Base-by-base conservation (phyloP, 2,797 vertebrate species). In the Austrolebias charrua region DNA sequence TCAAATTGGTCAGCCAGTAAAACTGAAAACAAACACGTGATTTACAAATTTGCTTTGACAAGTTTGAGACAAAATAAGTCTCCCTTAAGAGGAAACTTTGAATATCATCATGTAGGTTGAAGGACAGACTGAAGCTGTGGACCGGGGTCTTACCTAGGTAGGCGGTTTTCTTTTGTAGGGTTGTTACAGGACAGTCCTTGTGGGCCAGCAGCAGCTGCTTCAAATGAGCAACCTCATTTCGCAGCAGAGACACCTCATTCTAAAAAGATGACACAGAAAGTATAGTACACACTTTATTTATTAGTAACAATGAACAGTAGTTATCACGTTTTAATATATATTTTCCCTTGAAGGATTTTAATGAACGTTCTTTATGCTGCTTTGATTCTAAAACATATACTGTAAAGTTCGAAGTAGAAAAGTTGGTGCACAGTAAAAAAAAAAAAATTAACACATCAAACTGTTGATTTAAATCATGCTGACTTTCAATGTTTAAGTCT, bases 181-280 rank as follows among this genome's bases (percentile, higher is more conserved):
- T 96, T 63, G 97, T 98, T 82, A 99, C 96, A 1, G 97, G 97
- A 76, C 97, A 99, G 91, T 99, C 96, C 90, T 98, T 99, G 90
- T 99, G 97, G 71, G 97, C 97, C 91, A 99, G 88, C 80, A 99
- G 91, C 52, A 99, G 93, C 93, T 99, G 97, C 83, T 99, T 99
- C 67, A 99, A 92, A 76, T 99, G 97, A 80, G 97, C 96, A 77
- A 99, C 97, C 65, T 99, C 97, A 3, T 98, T 99, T 81, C 96
- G 91, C 89, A 99, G 91, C 78, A 98, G 90, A 48, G 95, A 96
- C 63, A 99, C 97, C 90, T 99, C 97, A 63, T 98, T 99, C 96
- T 99, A 87, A 50, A n/a, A 55, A 44, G 43, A 75, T 2, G 20
- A 60, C 55, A 66, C 73, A 28, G 5, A 48, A 45, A 5, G 5